Percentiles rank a stretch among this genome's conserved stretches.
phyloP scores from a whole-genome alignment of 1,140 invertebrate genomes.

The Hycleus phaleratus region DNA sequence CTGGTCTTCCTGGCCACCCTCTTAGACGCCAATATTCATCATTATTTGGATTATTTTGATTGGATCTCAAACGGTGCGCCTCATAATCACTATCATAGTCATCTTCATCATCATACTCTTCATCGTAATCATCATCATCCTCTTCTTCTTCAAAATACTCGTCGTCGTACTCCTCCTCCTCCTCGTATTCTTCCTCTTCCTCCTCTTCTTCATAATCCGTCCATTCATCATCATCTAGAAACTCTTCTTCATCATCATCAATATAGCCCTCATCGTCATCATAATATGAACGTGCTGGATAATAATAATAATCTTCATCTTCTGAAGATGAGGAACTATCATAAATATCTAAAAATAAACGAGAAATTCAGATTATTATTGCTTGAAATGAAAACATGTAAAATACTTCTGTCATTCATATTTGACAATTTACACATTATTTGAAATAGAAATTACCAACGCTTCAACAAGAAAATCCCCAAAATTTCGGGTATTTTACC shows the following conservation, averaged over 20 bases:
- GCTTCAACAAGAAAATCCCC: too few relatives aligned
- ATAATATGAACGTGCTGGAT: too few relatives aligned
- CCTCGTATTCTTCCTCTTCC: neutral
- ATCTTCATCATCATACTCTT: neutral
- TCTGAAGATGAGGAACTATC: too few relatives aligned
- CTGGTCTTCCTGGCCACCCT: constrained; percentile 4
- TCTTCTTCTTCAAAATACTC: neutral
- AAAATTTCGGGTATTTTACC: too few relatives aligned
- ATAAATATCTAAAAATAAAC: too few relatives aligned
- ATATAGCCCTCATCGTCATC: neutral
- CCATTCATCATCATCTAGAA: neutral
- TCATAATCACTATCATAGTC: constrained; percentile 7
- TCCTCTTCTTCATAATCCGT: neutral
- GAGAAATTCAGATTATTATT: too few relatives aligned
- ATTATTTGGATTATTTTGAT: constrained; percentile 18
- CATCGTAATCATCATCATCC: constrained; percentile 3
- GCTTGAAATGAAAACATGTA: too few relatives aligned
- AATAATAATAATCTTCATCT: too few relatives aligned
- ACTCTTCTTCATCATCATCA: neutral
- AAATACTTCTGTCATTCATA: too few relatives aligned
- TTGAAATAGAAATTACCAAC: too few relatives aligned
- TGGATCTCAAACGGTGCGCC: neutral
- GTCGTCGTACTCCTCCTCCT: neutral
- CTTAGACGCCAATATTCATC: constrained; percentile 10
- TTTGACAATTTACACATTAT: too few relatives aligned